Conservation (phyloP, 2,888 invertebrate species). For the Patella depressa region DNA sequence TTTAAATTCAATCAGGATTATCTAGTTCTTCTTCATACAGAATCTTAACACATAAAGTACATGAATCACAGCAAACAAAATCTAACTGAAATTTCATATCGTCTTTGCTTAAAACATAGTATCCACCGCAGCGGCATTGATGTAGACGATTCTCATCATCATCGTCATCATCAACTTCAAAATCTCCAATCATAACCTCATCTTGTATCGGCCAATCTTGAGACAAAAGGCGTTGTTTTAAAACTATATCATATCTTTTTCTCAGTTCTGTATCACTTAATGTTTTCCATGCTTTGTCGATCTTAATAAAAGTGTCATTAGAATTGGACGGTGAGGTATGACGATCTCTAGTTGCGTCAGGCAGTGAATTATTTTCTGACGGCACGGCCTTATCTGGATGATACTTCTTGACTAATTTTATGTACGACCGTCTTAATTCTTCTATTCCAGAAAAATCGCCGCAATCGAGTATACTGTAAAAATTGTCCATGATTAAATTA, state of each 20-base stretch:
- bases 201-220: conserved; percentile 65
- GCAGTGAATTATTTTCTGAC: neutral
- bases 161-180: conserved; percentile 41
- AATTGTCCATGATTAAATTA: conserved; percentile 46
- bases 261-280: conserved; percentile 50
- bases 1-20: neutral
- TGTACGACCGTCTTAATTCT: conserved; percentile 47
- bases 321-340: neutral
- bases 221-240: conserved; percentile 53
- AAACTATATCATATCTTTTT: conserved; percentile 55
- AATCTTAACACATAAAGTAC: conserved; percentile 58
- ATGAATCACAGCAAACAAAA: conserved; percentile 62
- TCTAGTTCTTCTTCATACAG: conserved; percentile 34
- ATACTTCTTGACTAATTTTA: conserved; percentile 42
- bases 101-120: conserved; percentile 43
- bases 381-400: conserved; percentile 50
- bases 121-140: conserved; percentile 61
- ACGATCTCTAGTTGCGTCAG: neutral
- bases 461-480: conserved; percentile 47
- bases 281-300: conserved; percentile 61
- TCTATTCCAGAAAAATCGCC: conserved; percentile 35
- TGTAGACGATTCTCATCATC: conserved; percentile 34
- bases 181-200: conserved; percentile 53
- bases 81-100: conserved; percentile 56
- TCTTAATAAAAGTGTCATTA: conserved; percentile 44